Evolutionary conservation across 2,888 invertebrate genomes (phyloP).

Genomic region (Platypus cylindrus): DNA sequence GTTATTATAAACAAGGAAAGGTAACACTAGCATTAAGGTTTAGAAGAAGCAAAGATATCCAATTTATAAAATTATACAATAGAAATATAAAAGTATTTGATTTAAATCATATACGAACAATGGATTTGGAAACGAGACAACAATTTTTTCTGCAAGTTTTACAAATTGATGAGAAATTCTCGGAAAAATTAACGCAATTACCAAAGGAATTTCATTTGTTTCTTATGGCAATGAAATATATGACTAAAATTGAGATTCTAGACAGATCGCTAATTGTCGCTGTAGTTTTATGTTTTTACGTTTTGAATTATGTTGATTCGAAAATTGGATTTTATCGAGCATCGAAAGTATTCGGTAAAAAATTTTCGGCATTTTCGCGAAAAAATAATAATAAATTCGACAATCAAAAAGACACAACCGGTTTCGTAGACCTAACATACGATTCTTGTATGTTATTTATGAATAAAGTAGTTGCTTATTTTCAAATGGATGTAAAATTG

Average conservation of each 20-base stretch:
- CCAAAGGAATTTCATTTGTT: slow-evolving; percentile 48
- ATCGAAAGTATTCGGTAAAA: slow-evolving; percentile 21
- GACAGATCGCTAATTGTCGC: slow-evolving; percentile 42
- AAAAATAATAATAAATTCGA: no score
- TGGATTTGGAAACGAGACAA: slow-evolving; percentile 23
- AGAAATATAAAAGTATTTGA: slow-evolving; percentile 25
- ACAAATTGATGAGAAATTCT: slow-evolving; percentile 33
- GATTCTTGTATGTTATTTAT: slow-evolving; percentile 48
- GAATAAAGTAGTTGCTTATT: slow-evolving; percentile 45
- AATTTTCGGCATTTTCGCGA: slow-evolving; percentile 33
- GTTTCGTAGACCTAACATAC: slow-evolving; percentile 41
- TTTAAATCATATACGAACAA: slow-evolving; percentile 27
- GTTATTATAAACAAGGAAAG: slow-evolving; percentile 11
- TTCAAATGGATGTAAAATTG: slow-evolving; percentile 44
- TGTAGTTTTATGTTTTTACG: slow-evolving; percentile 43
- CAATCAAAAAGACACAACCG: slow-evolving; percentile 21
- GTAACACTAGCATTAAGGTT: slow-evolving; percentile 21
- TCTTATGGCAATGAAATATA: slow-evolving; percentile 46
- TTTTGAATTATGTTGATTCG: slow-evolving; percentile 44
- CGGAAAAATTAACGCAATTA: slow-evolving; percentile 31
- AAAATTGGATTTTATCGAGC: slow-evolving; percentile 44
- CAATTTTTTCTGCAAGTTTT: slow-evolving; percentile 40
- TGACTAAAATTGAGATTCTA: slow-evolving; percentile 36
- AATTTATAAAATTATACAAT: slow-evolving; percentile 13
- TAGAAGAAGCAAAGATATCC: slow-evolving; percentile 18